Conservation (phyloP, 2,888 invertebrate species). For the Calephelis perditalis region DNA sequence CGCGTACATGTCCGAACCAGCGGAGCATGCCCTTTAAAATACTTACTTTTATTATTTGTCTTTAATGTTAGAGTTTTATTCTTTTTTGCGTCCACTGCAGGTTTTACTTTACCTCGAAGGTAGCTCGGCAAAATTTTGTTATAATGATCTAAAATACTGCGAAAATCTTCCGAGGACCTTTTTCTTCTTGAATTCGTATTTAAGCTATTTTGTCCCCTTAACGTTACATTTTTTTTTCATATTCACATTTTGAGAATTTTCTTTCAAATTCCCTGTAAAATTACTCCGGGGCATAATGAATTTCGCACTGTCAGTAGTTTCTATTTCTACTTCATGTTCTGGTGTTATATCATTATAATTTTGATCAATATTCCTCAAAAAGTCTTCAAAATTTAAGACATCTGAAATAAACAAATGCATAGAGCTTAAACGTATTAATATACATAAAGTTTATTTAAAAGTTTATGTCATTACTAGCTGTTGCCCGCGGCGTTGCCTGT, state of each 20-base stretch:
- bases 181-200: constrained; percentile 38
- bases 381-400: constrained; percentile 15
- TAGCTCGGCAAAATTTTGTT: constrained; percentile 56
- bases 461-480: too few species aligned
- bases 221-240: constrained; percentile 32
- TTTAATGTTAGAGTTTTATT: constrained; percentile 19
- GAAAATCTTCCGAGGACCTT: constrained; percentile 36
- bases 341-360: constrained; percentile 10
- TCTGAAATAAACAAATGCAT: not conserved
- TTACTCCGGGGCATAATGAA: too few species aligned
- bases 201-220: constrained; percentile 49
- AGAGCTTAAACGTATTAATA: too few species aligned
- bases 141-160: constrained; percentile 37
- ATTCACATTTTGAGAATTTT: too few species aligned
- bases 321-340: not conserved
- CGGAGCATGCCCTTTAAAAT: too few species aligned
- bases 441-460: too few species aligned
- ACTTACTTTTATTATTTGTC: not conserved
- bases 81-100: constrained; percentile 36
- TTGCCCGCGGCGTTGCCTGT: too few species aligned
- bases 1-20: too few species aligned
- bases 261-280: too few species aligned
- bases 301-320: not conserved
- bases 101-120: constrained; percentile 47
- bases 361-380: constrained; percentile 13